Evolutionary conservation across 2,888 invertebrate species (phyloP), one percentile per base, ranked within the genome.

Genomic region (Drosophila dives): DNA sequence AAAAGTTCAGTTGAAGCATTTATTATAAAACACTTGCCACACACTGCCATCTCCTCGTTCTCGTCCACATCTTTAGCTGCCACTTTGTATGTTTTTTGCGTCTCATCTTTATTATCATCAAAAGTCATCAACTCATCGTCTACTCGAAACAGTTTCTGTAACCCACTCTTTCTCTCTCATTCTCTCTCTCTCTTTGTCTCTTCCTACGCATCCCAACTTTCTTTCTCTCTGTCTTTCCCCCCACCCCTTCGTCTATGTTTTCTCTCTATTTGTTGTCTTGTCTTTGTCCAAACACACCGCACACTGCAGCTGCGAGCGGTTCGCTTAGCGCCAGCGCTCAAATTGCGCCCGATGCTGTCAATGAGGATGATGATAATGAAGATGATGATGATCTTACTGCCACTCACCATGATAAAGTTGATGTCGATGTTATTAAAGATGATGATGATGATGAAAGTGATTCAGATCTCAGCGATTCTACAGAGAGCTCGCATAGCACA

Each of bases 391-490:
- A 66, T 76, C 68, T 15, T 64, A 62, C 54, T 45, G 51, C 58
- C 45, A 45, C 60, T 48, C 61, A 36, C 59, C 53, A 49, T 42
- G 36, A 55, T 38, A 60, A 61, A 50, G 58, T 55, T 38, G 26
- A 55, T 55, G 34, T 34, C 11, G 53, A 55, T 64, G 64, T 53
- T 65, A 58, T 61, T 73, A 55, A 68, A 42, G 64, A 58, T 75
- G 72, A 64, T 75, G 64, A 60, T 68, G 64, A 54, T 68, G 92
- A 92, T 77, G 94, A 94, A 90, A 94, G 94, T 78, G 94, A 94
- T 86, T 94, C 94, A 93, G 92, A 94, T 94, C 92, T 91, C 72
- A 93, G 92, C 81, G 93, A 93, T 86, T 93, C 93, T 45, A 93
- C 93, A 75, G 93, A 93, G 84, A 93, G 93, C 89, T 93, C 93